phyloP scores from a whole-genome alignment of 2,113 vertebrate genomes.

The Bos javanicus region DNA sequence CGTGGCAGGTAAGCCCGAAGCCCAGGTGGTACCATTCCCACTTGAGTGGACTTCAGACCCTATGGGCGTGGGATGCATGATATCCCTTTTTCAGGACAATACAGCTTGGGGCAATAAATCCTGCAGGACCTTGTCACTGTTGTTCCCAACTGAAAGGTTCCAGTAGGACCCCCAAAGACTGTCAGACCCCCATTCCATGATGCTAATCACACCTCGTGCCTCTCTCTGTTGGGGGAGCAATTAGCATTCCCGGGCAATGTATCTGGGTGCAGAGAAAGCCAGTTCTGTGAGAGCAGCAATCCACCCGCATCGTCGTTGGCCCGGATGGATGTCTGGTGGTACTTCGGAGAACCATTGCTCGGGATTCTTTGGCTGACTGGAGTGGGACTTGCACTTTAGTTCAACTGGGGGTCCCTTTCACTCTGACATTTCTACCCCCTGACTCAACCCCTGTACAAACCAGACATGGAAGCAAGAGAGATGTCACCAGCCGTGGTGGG shows the following conservation, averaged over 20 bases:
- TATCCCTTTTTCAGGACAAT: neutral
- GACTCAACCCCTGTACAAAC: neutral
- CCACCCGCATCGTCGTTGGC: rapidly evolving
- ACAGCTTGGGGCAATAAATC: neutral
- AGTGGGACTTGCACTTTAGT: neutral
- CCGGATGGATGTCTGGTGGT: neutral
- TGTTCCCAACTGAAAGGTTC: neutral
- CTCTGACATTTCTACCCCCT: neutral
- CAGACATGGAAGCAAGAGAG: neutral
- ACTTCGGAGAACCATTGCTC: neutral
- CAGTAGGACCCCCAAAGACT: neutral
- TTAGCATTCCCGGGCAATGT: neutral
- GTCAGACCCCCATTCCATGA: neutral
- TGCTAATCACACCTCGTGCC: neutral
- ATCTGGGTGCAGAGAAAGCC: neutral
- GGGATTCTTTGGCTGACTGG: neutral
- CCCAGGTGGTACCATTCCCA: neutral
- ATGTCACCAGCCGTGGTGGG: neutral
- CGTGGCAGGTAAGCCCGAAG: neutral
- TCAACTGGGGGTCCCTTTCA: neutral
- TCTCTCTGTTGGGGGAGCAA: neutral
- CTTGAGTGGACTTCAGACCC: neutral
- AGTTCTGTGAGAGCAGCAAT: neutral
- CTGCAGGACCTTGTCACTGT: neutral
- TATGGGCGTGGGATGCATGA: neutral